phyloP scores from a whole-genome alignment of 2,888 invertebrate genomes.

The Rapana venosa region DNA sequence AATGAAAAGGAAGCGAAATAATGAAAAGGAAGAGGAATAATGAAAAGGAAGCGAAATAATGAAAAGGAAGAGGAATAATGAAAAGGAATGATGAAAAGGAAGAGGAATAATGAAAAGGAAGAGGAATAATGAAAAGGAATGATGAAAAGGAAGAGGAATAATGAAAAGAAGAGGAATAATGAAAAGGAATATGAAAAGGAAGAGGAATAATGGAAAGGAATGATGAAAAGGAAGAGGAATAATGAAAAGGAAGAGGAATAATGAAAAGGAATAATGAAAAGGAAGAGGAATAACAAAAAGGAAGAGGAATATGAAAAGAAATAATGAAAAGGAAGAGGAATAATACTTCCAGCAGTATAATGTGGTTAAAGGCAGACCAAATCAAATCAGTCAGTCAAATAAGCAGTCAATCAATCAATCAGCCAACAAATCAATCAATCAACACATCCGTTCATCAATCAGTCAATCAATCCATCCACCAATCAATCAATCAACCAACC shows the following conservation, averaged over 20 bases:
- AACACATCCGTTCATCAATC: no score
- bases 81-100: neutral
- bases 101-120: neutral
- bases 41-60: neutral
- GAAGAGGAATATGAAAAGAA: neutral
- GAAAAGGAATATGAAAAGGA: neutral
- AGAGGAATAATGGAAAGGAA: neutral
- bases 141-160: neutral
- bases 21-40: neutral
- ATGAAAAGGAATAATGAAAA: neutral
- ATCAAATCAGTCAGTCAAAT: no score
- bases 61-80: neutral
- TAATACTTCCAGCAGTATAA: neutral
- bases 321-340: neutral
- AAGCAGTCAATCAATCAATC: no score
- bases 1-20: neutral
- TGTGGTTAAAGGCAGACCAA: no score
- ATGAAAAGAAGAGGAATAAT: neutral
- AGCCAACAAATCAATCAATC: no score
- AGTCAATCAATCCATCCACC: no score
- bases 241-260: neutral
- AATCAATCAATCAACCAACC: no score
- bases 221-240: neutral
- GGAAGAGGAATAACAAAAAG: neutral
- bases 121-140: neutral